Evolutionary conservation across 2,113 vertebrate species (phyloP), one percentile per base, ranked within the genome.

Genomic region (Callipepla californica): DNA sequence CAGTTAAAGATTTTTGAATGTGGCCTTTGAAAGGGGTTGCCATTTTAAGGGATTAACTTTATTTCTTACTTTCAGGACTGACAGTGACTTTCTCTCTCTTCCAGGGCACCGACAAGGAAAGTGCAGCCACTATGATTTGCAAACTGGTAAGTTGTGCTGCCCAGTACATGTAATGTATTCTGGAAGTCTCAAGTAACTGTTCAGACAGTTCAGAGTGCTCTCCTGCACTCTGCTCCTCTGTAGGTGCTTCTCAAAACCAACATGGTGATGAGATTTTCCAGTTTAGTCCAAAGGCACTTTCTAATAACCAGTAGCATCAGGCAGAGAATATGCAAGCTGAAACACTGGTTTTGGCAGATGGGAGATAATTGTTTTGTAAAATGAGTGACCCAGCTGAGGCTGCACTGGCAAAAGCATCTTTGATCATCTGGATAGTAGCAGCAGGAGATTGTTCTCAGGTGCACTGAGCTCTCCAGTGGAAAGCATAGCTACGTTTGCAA

Each of bases 121-220:
- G 15, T 25, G 16, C 4, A 70, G 6, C 23, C 30, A 30, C 19
- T 67, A 6, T 45, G 3, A 13, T 68, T 89, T 85, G 83, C 42
- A 45, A 0, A 62, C 89, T 15, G 97, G 98, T 97, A 91, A 97
- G 96, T 8, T 57, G 44, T 40, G 53, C 59, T 7, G 22, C 28
- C 73, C 21, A 26, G 11, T 12, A 15, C 1, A 1, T n/a, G 22
- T 50, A 65, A 14, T 28, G 11, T 4, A 4, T 76, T 80, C 73
- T 69, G 63, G 21, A 85, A 74, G 19, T 45, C 62, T 75, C 21
- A 8, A 18, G 18, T 9, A 30, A 5, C 12, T 91, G 16, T 59
- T n/a, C 28, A 42, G 23, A 36, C 85, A 85, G 13, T n/a, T n/a
- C n/a, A n/a, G n/a, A n/a, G 61, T 12, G 2, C 12, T 58, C 17